Evolutionary conservation across 1,140 invertebrate genomes (phyloP).

Genomic region (Adelges cooleyi): DNA sequence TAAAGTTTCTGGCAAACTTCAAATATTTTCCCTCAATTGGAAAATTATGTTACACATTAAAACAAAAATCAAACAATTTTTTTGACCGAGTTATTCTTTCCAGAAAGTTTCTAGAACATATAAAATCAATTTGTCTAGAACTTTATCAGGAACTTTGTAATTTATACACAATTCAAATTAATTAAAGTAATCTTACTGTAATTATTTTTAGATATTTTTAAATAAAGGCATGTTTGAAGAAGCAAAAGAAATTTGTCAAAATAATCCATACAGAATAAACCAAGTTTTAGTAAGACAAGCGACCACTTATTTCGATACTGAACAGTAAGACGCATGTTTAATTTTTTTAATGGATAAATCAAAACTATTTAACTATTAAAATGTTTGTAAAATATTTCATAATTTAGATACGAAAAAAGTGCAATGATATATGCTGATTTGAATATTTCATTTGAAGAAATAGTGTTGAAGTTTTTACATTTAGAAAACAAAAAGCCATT

Average conservation of each 20-base stretch:
- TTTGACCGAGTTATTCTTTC: too few relatives aligned
- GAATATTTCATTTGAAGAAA: constrained; percentile 84
- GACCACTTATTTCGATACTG: constrained; percentile 68
- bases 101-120: too few relatives aligned
- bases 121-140: too few relatives aligned
- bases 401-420: constrained; percentile 58
- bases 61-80: too few relatives aligned
- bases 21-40: neutral
- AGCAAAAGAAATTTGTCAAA: constrained; percentile 67
- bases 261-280: constrained; percentile 67
- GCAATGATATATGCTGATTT: constrained; percentile 80
- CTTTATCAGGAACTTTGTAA: too few relatives aligned
- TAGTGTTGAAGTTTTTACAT: constrained; percentile 84
- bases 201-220: neutral
- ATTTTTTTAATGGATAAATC: neutral
- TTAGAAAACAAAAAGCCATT: constrained; percentile 70
- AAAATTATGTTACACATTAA: neutral
- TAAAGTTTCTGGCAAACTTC: neutral
- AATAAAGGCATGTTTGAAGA: constrained; percentile 76
- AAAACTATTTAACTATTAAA: neutral
- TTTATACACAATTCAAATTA: too few relatives aligned
- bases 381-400: neutral
- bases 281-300: constrained; percentile 80
- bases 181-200: neutral
- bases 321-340: constrained; percentile 39